These are phyloP conservation scores for Drosophila lutescens DNA, from an alignment of 2,888 invertebrate genomes.

Conservation along the genomic window DNA sequence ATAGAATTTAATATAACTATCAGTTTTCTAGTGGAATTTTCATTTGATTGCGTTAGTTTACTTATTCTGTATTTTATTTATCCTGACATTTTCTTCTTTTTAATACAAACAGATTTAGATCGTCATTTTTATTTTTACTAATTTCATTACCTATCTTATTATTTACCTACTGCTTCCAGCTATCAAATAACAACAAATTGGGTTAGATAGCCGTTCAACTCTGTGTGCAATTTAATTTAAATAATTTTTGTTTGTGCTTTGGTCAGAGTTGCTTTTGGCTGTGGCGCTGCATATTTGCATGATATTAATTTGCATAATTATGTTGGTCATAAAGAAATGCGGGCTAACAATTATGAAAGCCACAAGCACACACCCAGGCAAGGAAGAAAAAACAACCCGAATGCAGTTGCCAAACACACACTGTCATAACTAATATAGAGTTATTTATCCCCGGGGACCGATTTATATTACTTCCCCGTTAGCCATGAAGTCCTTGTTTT, in stretches of 20 bases:
- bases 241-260: slow-evolving; percentile 19
- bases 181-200: slow-evolving; percentile 1
- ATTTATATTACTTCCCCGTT: slow-evolving; percentile 79
- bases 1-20: no score
- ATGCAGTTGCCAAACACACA: slow-evolving; percentile 53
- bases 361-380: slow-evolving; percentile 4
- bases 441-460: slow-evolving; percentile 77
- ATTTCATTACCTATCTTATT: slow-evolving; percentile 7
- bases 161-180: slow-evolving; percentile 1
- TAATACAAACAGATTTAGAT: background rate
- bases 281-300: slow-evolving; percentile 42
- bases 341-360: slow-evolving; percentile 32
- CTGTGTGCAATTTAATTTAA: slow-evolving; percentile 15
- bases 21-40: no score
- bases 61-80: background rate
- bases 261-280: slow-evolving; percentile 8
- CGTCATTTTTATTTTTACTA: background rate
- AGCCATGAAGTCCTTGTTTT: slow-evolving; percentile 46
- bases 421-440: slow-evolving; percentile 80
- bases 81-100: background rate
- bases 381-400: slow-evolving; percentile 12
- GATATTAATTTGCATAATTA: slow-evolving; percentile 64
- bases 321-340: slow-evolving; percentile 45
- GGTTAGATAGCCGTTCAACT: slow-evolving; percentile 4
- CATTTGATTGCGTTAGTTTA: no score